These are phyloP conservation scores for Nycticebus coucang DNA, from an alignment of 2,113 vertebrate genomes.

Conservation along the genomic window DNA sequence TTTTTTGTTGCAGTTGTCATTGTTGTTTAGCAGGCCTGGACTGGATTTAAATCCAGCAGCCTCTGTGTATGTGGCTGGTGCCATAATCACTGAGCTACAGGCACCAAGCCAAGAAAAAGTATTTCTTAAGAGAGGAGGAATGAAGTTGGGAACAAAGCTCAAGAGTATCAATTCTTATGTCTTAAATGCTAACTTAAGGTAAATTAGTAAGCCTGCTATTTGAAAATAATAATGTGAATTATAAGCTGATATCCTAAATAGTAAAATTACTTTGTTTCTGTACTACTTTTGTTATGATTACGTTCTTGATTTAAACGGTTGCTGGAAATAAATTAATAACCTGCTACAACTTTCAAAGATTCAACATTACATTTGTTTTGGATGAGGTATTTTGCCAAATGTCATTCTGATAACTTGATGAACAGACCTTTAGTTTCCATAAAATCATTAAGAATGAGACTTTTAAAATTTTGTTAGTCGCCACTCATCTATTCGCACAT, in stretches of 20 bases:
- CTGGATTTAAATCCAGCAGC: no score
- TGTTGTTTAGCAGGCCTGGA: no score
- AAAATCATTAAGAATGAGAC: neutral
- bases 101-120: neutral
- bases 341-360: constrained; percentile 10
- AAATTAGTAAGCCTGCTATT: neutral
- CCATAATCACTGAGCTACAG: no score
- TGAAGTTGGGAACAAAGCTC: neutral
- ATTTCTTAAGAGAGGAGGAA: neutral
- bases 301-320: neutral
- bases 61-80: no score
- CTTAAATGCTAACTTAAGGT: neutral
- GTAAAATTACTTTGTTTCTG: neutral
- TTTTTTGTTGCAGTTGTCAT: no score
- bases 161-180: neutral
- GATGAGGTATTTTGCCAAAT: constrained; percentile 25
- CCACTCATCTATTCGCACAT: neutral
- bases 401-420: neutral
- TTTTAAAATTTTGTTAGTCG: neutral
- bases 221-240: neutral
- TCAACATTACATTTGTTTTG: neutral
- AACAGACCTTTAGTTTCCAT: neutral
- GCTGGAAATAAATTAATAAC: constrained; percentile 26
- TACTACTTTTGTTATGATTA: neutral
- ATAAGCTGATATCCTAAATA: neutral